These are phyloP conservation scores for Butorides virescens DNA, from an alignment of 2,113 vertebrate species.

Conservation along the genomic window DNA sequence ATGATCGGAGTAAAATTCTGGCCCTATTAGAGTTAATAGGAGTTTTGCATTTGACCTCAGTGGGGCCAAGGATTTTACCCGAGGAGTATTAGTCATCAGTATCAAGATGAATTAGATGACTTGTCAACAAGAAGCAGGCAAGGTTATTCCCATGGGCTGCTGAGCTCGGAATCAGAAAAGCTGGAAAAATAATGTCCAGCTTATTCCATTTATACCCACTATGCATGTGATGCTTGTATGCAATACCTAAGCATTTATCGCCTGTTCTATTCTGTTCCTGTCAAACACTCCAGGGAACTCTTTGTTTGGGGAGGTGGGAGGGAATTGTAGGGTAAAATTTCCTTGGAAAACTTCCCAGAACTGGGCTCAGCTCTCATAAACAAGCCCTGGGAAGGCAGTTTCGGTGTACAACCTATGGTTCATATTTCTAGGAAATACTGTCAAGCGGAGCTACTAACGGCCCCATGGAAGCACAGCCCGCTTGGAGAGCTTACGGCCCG, in stretches of 20 bases:
- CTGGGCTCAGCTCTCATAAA: background rate
- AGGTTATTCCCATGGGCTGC: background rate
- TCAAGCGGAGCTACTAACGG: background rate
- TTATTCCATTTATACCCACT: background rate
- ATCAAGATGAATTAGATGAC: background rate
- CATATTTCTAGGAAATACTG: background rate
- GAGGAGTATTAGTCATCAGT: background rate
- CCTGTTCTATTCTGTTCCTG: background rate
- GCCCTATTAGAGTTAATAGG: background rate
- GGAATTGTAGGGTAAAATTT: background rate
- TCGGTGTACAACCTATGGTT: background rate
- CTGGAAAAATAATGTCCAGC: background rate
- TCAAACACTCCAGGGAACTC: background rate
- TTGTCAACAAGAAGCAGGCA: conserved; percentile 25
- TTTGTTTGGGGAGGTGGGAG: background rate
- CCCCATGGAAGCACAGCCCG: fast-evolving
- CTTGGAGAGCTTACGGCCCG: fast-evolving
- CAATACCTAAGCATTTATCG: background rate
- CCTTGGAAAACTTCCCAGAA: conserved; percentile 17
- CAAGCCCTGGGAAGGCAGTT: background rate
- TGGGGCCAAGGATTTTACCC: background rate
- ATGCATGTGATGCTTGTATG: fast-evolving
- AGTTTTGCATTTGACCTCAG: background rate
- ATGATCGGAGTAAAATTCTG: background rate
- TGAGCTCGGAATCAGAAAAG: background rate